A percentile compares a stretch with the other conserved stretches of the same genome.
Conservation (phyloP, 2,888 invertebrate genomes). For the Rhogogaster chlorosoma region DNA sequence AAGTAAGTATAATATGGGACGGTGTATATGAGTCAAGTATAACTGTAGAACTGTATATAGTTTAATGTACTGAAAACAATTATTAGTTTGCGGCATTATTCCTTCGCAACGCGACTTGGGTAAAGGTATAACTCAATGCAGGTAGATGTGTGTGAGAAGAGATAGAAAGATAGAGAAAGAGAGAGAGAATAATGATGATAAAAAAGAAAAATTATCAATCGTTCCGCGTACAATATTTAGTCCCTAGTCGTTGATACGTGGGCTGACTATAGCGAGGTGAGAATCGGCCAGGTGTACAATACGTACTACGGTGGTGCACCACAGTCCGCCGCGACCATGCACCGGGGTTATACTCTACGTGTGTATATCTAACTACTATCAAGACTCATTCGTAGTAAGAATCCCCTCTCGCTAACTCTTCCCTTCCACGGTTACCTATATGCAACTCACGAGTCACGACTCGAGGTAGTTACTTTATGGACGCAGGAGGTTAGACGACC, state of each 20-base stretch:
- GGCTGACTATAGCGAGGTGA: slow-evolving; percentile 43
- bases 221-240: slow-evolving; percentile 46
- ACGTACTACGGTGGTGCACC: neutral
- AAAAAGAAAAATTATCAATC: slow-evolving; percentile 23
- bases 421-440: neutral
- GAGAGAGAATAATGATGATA: neutral
- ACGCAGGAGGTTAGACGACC: slow-evolving; percentile 8
- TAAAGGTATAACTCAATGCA: neutral
- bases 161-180: neutral
- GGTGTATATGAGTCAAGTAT: neutral
- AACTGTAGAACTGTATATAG: neutral
- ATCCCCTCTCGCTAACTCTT: neutral
- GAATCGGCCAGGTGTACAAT: slow-evolving; percentile 46
- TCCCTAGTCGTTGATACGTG: slow-evolving; percentile 48
- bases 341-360: neutral
- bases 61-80: neutral
- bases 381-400: neutral
- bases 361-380: neutral
- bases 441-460: slow-evolving; percentile 19
- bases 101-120: neutral
- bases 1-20: neutral
- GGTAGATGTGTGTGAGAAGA: neutral
- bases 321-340: neutral
- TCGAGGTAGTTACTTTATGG: slow-evolving; percentile 19
- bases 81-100: neutral